Base-by-base conservation (phyloP, 2,113 vertebrate genomes). In the Pangasianodon gigas region DNA sequence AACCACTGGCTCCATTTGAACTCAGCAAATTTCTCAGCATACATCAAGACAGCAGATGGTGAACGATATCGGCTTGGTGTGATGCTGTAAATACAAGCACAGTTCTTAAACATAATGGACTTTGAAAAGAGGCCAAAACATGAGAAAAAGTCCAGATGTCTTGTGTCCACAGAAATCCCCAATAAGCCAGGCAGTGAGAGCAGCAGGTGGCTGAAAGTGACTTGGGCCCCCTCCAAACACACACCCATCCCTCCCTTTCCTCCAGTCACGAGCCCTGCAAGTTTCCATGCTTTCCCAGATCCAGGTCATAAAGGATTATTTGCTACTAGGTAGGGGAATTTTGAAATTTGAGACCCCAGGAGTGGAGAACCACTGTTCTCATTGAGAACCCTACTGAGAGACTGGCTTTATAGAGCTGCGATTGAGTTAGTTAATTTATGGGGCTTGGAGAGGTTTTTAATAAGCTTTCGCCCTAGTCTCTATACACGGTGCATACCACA, bases 121-220 rank as follows among this genome's bases (percentile, higher is more conserved):
- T 84, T 6, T 29, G 4, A 85, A 62, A 84, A 58, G 24, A 88
- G 62, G 48, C 32, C 54, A 88, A 87, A 90, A 80, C n/a, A 52
- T 44, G 79, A 81, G 62, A 32, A 71, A 91, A 74, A 62, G 56
- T 74, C 82, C 79, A 91, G 85, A 87, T 87, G 85, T 87, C 46
- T 69, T 11, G 56, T 18, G 60, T 83, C 79, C 71, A 44, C 62
- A 51, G 65, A 24, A 46, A 77, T 77, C 44, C 71, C 52, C 41
- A 44, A 75, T 81, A 10, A 86, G 37, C 51, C 6, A 19, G 24
- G 14, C 51, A 21, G 32, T 41, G 41, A 90, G 87, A 90, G 87
- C 87, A 90, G 90, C 84, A 83, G 90, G 88, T 87, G 89, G 87
- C 77, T 11, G 74, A 51, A 37, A 65, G 13, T 83, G 46, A 67